Evolutionary conservation across 1,140 invertebrate genomes (phyloP), one percentile per base, ranked within the genome.

Genomic region (Mycetomoellerius zeteki): DNA sequence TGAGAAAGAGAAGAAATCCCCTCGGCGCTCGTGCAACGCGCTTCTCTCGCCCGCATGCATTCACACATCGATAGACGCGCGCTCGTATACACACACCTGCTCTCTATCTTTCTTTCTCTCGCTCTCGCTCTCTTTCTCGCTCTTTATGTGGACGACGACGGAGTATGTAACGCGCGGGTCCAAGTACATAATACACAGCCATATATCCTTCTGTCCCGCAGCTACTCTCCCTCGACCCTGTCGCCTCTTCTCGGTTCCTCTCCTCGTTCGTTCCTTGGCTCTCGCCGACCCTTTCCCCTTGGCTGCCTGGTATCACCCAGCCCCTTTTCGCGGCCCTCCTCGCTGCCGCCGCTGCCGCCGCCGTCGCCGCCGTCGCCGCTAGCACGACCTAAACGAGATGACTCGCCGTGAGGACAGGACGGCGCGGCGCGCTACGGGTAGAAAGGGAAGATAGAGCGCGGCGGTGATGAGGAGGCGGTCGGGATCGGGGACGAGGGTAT

Each of bases 141-240:
- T 81, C 30, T 43, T 56, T 73, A 80, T 58, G 81, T 75, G 50
- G 33, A 43, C 27, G 72, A 75, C 72, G 73, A 89, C 75, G 89
- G 85, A 86, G 80, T 89, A 92, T 86, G 84, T 88, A 85, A 88
- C 82, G 75, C 71, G 75, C 71, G 58, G 84, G 54, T 69, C 71
- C 76, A 72, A 90, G 88, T 89, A 90, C 87, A 86, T 91, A 91
- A 91, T 91, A 91, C 89, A 90, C 89, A 90, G 76, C 72, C 77
- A 87, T 90, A 90, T 91, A 91, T 90, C 89, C 89, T 89, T 89
- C 89, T 89, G 87, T 93, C 88, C 91, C 87, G 91, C 90, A 92
- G 89, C 88, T 91, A 91, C 87, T 92, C 91, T 90, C 88, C 91
- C 89, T 92, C 90, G 89, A 90, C 88, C 85, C 91, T 92, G 92